These are phyloP conservation scores for Cyprinodon variegatus DNA, from an alignment of 2,113 vertebrate species.

Conservation along the genomic window DNA sequence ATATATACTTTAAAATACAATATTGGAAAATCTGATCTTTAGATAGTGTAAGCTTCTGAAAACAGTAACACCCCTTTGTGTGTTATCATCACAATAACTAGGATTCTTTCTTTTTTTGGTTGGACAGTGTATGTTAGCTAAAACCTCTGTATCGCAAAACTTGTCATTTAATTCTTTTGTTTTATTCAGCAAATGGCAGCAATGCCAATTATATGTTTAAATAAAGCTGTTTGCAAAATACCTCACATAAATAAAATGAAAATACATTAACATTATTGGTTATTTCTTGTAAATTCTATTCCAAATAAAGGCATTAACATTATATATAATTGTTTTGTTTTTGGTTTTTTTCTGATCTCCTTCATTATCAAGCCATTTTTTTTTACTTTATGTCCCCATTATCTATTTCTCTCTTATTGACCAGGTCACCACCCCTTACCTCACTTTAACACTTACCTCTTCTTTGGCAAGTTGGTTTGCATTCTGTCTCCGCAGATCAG, in stretches of 20 bases:
- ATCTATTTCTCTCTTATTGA: neutral
- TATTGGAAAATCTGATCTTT: neutral
- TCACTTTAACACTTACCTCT: slow-evolving; percentile 82
- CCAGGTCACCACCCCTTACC: too few species aligned
- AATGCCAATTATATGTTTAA: neutral
- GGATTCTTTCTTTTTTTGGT: neutral
- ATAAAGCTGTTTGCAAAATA: neutral
- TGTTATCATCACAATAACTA: neutral
- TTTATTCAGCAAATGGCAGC: too few species aligned
- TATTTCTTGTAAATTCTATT: slow-evolving; percentile 11
- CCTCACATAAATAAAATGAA: neutral
- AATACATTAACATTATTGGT: neutral
- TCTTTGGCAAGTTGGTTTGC: slow-evolving; percentile 80
- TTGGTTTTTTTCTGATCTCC: neutral
- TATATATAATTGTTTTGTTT: neutral
- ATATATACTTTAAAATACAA: neutral
- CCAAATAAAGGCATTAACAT: neutral
- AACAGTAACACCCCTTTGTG: neutral
- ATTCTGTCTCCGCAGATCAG: slow-evolving; percentile 88
- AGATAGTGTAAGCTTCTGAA: too few species aligned
- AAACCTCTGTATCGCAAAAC: neutral
- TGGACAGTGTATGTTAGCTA: neutral
- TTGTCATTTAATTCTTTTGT: neutral
- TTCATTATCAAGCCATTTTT: neutral
- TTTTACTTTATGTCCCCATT: neutral